phyloP scores from a whole-genome alignment of 2,797 vertebrate species.

The Phoxinus dragarum region DNA sequence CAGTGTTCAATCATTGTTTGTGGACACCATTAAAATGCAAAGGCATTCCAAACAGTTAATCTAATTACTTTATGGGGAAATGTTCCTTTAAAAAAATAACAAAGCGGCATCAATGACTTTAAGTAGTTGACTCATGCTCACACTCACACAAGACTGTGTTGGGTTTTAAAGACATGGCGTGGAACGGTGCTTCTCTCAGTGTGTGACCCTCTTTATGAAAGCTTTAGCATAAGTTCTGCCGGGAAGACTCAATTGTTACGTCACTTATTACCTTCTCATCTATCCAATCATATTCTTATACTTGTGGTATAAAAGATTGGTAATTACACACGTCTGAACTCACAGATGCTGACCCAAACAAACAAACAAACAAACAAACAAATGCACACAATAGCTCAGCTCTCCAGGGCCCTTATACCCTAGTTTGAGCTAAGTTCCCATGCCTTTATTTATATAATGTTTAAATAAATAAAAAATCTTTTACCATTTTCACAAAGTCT shows the following conservation, averaged over 20 bases:
- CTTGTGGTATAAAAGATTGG: no score
- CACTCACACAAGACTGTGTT: neutral
- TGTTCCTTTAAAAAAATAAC: neutral
- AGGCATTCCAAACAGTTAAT: neutral
- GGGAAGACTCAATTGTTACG: no score
- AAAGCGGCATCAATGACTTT: neutral
- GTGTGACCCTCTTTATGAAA: no score
- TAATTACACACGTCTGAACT: no score
- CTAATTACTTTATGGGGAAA: neutral
- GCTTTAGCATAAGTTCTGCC: no score
- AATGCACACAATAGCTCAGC: neutral
- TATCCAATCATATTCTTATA: no score
- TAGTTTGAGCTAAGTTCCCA: neutral
- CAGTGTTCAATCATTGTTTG: neutral
- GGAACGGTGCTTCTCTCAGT: no score
- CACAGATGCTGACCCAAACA: no score
- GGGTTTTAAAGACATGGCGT: no score
- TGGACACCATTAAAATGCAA: neutral
- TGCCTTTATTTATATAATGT: neutral
- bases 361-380: neutral
- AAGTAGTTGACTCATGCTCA: neutral
- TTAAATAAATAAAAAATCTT: neutral
- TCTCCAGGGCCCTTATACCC: neutral
- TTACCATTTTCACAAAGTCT: neutral
- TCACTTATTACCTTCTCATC: no score